Evolutionary conservation across 2,888 invertebrate species (phyloP).

Genomic region (Deladenus siricidicola): DNA sequence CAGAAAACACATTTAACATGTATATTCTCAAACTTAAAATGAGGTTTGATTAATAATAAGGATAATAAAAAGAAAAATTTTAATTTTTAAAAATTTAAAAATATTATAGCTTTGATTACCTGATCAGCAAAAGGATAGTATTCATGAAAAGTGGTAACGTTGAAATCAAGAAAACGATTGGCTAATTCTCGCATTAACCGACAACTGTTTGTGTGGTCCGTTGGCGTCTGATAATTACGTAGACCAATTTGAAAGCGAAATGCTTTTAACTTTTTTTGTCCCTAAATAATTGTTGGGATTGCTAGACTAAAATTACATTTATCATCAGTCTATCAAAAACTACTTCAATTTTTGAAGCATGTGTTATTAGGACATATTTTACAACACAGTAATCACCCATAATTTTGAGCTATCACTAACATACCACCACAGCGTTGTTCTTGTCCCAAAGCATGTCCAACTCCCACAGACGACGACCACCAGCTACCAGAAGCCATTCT

Average conservation of each 20-base stretch:
- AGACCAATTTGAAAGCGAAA: conserved; percentile 52
- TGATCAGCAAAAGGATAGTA: conserved; percentile 86
- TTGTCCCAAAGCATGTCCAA: conserved; percentile 49
- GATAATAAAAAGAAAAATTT: too few species aligned
- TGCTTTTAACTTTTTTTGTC: conserved; percentile 33
- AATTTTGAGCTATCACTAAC: too few species aligned
- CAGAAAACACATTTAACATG: too few species aligned
- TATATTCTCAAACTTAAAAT: too few species aligned
- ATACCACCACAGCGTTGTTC: not conserved
- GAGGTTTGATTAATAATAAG: too few species aligned
- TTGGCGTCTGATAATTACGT: conserved; percentile 48
- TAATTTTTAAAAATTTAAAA: too few species aligned
- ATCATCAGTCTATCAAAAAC: too few species aligned
- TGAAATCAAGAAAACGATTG: conserved; percentile 57
- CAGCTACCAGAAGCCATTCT: conserved; percentile 49
- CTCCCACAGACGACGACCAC: conserved; percentile 49
- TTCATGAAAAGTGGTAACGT: conserved; percentile 85
- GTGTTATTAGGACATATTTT: too few species aligned
- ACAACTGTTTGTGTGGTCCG: conserved; percentile 50
- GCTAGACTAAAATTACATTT: too few species aligned
- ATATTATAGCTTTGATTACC: conserved; percentile 23
- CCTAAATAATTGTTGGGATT: conserved; percentile 6
- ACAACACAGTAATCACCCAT: too few species aligned
- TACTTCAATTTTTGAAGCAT: too few species aligned
- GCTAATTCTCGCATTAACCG: conserved; percentile 45